Base-by-base conservation (phyloP, 2,113 vertebrate genomes). In the Mandrillus leucophaeus region DNA sequence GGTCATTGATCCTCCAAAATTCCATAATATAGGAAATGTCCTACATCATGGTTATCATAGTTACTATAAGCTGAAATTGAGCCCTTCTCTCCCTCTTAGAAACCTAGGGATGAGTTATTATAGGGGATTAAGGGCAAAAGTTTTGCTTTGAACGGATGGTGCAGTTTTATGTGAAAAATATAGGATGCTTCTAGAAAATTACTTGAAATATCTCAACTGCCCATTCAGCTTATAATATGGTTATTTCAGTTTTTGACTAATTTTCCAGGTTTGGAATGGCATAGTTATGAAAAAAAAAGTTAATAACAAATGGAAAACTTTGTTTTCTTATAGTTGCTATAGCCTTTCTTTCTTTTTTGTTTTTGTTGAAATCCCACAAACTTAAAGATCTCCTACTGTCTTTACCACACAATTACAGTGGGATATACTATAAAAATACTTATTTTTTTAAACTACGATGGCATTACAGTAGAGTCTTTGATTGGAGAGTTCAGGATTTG, bases 1-100 rank as follows among this genome's bases (percentile, higher is more conserved):
- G 57, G 80, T 92, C 88, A 50, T 79, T 75, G 73, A 87, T 85
- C 59, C 48, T 96, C 68, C 88, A 87, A 72, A 94, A 89, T 93
- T 86, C 86, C 55, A 50, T 90, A 57, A 57, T 76, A 50, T 16
- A 93, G 86, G 89, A 98, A 98, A 96, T 93, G 92, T 92, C 96
- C 96, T 97, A 59, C 55, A 22, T 97, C 97, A 76, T 95, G 97
- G 82, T 98, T 97, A 96, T 98, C 98, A 97, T 98, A 99, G 98
- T 98, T 98, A 93, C 98, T 98, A 98, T 98, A 98, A 98, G 98
- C 98, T 98, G 98, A 97, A 98, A 97, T 96, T 96, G 96, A 98
- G 43, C 79, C 93, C 81, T 43, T 96, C 23, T 84, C 64, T 96
- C n/a, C 35, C 32, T 40, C 22, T 76, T 90, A 88, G 97, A 94